Base-by-base conservation (phyloP, 2,797 vertebrate genomes). In the Pyrocephalus nanus region DNA sequence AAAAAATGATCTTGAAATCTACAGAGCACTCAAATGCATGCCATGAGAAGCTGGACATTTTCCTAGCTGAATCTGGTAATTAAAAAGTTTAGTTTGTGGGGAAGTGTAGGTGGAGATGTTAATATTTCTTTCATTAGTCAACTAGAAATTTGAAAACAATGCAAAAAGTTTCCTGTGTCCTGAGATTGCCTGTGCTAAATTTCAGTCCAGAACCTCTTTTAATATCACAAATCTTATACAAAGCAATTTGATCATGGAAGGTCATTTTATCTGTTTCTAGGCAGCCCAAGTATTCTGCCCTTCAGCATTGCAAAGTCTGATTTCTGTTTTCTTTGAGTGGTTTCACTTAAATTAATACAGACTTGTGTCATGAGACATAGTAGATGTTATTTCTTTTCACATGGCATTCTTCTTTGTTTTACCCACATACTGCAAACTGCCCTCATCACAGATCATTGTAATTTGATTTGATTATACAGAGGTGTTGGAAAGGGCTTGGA, bases 41-140 rank as follows among this genome's bases (percentile, higher is more conserved):
- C 76, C 64, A 13, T 70, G 66, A 81, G 90, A 93, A 94, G 64
- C 9, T 79, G 70, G 47, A 78, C 51, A 15, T 81, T 86, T 90
- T 92, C 55, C 32, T 86, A 79, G 48, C 70, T 90, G 64, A 88
- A 95, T 95, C 27, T 86, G 38, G 77, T 95, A 45, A 90, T 94
- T 94, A 67, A 74, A 66, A 95, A 88, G 85, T 90, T 96, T 95
- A 80, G 84, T 86, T 93, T 96, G 61, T 77, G 88, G 62, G 86
- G 60, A 95, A 88, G 93, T 91, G 94, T 97, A 97, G 95, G 95
- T 93, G 95, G 91, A 92, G 70, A 96, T 93, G 91, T 96, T 95
- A 95, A 76, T 92, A 86, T 81, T 96, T 92, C 72, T 90, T 90
- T 92, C 53, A 85, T 97, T 94, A 88, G 65, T 88, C 83, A 94